Conservation (phyloP, 1,140 invertebrate species). For the Temnothorax longispinosus region DNA sequence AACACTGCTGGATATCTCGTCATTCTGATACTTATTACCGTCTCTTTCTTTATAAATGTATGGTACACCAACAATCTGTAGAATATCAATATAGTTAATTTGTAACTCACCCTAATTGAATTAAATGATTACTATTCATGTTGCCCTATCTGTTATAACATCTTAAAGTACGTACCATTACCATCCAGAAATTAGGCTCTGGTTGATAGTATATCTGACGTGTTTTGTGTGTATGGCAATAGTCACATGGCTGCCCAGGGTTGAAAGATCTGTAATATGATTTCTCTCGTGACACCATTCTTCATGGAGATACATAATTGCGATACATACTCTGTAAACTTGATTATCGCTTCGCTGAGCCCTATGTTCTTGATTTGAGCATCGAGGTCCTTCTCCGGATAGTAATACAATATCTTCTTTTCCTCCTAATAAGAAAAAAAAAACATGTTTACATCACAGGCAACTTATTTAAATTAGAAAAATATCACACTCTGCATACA, state of each 20-base stretch:
- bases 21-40: slow-evolving; percentile 88
- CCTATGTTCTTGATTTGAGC: slow-evolving; percentile 96
- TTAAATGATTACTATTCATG: background rate
- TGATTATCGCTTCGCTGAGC: slow-evolving; percentile 95
- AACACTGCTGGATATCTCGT: slow-evolving; percentile 92
- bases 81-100: slow-evolving; percentile 47
- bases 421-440: slow-evolving; percentile 89
- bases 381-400: slow-evolving; percentile 92
- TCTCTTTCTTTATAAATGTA: slow-evolving; percentile 89
- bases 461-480: background rate
- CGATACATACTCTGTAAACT: slow-evolving; percentile 93
- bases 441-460: background rate
- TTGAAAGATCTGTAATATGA: slow-evolving; percentile 91
- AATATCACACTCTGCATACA: background rate
- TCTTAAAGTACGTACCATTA: slow-evolving; percentile 90
- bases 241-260: slow-evolving; percentile 91
- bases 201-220: slow-evolving; percentile 95
- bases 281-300: background rate
- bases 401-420: slow-evolving; percentile 95
- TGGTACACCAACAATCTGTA: slow-evolving; percentile 90
- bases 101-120: background rate
- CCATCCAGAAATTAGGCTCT: slow-evolving; percentile 95
- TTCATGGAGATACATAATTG: slow-evolving; percentile 43
- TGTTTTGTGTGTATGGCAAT: slow-evolving; percentile 95
- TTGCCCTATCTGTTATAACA: background rate